Conservation (phyloP, 2,888 invertebrate species). For the Sphinx pinastri region DNA sequence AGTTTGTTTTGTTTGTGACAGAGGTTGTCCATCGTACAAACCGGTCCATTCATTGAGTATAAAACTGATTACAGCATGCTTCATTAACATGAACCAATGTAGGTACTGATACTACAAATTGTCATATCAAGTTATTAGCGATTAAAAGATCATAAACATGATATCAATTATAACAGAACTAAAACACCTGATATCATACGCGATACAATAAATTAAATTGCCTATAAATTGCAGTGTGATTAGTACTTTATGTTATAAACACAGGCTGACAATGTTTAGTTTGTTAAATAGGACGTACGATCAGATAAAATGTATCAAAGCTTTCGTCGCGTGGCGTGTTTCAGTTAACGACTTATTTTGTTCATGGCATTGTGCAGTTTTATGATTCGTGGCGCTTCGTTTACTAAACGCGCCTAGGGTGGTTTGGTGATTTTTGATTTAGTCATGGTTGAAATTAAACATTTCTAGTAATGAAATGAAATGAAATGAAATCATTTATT, state of each 20-base stretch:
- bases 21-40: too few relatives aligned
- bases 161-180: conserved; percentile 12
- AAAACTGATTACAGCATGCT: too few relatives aligned
- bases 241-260: conserved; percentile 17
- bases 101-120: too few relatives aligned
- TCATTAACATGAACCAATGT: too few relatives aligned
- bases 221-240: conserved; percentile 17
- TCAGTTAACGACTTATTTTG: conserved; percentile 21
- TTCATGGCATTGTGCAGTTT: conserved; percentile 16
- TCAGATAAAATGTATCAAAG: conserved; percentile 23
- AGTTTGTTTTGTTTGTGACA: too few relatives aligned
- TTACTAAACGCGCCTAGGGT: background rate
- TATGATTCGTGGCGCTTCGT: conserved; percentile 9
- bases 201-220: background rate
- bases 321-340: conserved; percentile 22
- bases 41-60: too few relatives aligned
- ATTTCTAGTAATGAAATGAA: too few relatives aligned
- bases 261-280: conserved; percentile 8
- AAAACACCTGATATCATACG: conserved; percentile 5
- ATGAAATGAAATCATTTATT: too few relatives aligned
- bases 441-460: too few relatives aligned
- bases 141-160: conserved; percentile 2
- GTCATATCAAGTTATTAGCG: background rate
- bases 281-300: conserved; percentile 22
- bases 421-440: background rate